Evolutionary conservation across 2,113 vertebrate genomes (phyloP).

Genomic region (Antennarius striatus): DNA sequence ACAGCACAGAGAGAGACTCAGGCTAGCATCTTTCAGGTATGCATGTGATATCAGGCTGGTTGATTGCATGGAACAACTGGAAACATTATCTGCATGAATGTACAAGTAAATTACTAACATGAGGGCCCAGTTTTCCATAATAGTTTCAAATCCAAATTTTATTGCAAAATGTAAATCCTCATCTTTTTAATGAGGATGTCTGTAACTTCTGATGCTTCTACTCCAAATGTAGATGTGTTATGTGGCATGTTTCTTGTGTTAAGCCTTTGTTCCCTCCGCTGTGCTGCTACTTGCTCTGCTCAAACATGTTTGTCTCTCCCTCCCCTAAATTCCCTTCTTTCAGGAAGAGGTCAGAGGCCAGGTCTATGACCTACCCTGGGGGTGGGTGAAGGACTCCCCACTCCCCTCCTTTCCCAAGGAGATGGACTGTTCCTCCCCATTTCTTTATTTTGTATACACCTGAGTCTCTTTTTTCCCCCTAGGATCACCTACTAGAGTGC

Average conservation of each 20-base stretch:
- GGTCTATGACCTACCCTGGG: constrained; percentile 74
- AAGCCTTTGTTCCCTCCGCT: constrained; percentile 49
- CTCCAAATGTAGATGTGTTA: constrained; percentile 35
- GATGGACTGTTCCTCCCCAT: constrained; percentile 45
- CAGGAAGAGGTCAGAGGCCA: constrained; percentile 74
- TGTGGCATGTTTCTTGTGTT: constrained; percentile 35
- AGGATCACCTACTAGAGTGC: constrained; percentile 66
- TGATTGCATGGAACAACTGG: constrained; percentile 2
- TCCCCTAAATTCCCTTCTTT: constrained; percentile 79
- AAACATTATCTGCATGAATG: neutral
- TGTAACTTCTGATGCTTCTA: neutral
- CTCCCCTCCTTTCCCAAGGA: constrained; percentile 35
- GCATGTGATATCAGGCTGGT: neutral
- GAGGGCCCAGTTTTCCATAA: neutral
- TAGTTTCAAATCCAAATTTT: neutral
- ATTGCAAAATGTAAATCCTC: neutral
- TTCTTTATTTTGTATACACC: constrained; percentile 83
- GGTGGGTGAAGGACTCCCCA: constrained; percentile 55
- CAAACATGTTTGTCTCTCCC: constrained; percentile 71
- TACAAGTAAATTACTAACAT: neutral
- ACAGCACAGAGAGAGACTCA: constrained; percentile 22
- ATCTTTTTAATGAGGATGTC: neutral
- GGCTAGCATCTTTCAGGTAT: constrained; percentile 37
- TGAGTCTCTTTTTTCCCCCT: constrained; percentile 66
- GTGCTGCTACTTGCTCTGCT: constrained; percentile 57